Percentiles rank a stretch among this genome's conserved stretches.
Conservation (phyloP, 2,113 vertebrate genomes). For the Nerophis lumbriciformis region DNA sequence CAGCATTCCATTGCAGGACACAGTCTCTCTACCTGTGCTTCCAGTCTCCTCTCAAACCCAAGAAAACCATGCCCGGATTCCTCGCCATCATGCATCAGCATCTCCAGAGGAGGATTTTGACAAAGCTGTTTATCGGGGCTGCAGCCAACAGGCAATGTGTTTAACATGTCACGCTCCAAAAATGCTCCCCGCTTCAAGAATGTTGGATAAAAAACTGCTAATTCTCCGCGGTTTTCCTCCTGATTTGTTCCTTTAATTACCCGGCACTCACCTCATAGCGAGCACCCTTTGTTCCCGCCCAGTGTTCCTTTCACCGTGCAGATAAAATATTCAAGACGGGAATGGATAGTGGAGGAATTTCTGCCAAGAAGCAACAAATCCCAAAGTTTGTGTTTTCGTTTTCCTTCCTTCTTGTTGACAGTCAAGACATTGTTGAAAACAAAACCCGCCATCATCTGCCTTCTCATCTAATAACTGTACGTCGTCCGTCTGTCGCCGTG, state of each 20-base stretch:
- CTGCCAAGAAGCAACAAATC: constrained; percentile 33
- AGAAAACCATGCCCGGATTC: neutral
- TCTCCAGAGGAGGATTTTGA: constrained; percentile 52
- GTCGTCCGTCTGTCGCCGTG: constrained; percentile 23
- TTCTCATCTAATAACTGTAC: constrained; percentile 15
- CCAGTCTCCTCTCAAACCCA: neutral
- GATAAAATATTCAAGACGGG: constrained; percentile 36
- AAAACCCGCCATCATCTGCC: constrained; percentile 12
- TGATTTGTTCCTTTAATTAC: constrained; percentile 64
- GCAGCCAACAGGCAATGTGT: constrained; percentile 64
- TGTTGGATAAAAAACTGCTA: constrained; percentile 55
- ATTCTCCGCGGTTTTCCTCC: constrained; percentile 48
- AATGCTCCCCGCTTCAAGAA: constrained; percentile 57
- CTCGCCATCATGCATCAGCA: constrained; percentile 11
- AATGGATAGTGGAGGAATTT: constrained; percentile 20
- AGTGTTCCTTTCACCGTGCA: constrained; percentile 17
- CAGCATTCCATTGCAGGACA: constrained; percentile 35
- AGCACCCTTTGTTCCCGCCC: constrained; percentile 34
- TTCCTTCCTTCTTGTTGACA: constrained; percentile 9
- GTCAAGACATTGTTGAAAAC: constrained; percentile 29
- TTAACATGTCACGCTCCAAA: constrained; percentile 70
- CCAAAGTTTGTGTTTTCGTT: constrained; percentile 2
- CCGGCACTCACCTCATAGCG: constrained; percentile 48
- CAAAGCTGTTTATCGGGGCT: constrained; percentile 54
- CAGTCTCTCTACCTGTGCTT: constrained; percentile 43